These are phyloP conservation scores for Xanthorhoe designata DNA, from an alignment of 2,888 invertebrate genomes.

Conservation along the genomic window DNA sequence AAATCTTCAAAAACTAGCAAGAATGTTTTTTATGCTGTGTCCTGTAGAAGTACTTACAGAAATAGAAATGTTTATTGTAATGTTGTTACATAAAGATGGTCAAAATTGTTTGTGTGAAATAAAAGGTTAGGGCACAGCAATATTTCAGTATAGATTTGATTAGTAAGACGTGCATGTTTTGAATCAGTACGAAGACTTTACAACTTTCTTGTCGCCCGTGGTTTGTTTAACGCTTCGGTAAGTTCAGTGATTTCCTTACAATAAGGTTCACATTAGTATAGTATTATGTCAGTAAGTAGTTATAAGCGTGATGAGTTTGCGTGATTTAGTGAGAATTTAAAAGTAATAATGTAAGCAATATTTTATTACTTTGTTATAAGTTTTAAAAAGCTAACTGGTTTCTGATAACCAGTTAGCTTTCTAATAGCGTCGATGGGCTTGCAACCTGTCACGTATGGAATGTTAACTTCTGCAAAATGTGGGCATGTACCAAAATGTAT, in stretches of 20 bases:
- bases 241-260: constrained; percentile 47
- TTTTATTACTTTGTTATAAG: constrained; percentile 30
- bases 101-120: too few species aligned
- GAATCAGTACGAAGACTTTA: neutral
- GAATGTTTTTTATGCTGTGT: neutral
- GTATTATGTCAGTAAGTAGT: constrained; percentile 49
- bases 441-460: too few species aligned
- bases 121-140: too few species aligned
- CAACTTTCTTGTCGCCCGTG: neutral
- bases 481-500: too few species aligned
- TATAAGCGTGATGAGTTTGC: constrained; percentile 27
- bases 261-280: constrained; percentile 60
- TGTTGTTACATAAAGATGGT: too few species aligned
- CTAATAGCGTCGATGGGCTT: too few species aligned
- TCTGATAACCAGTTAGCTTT: too few species aligned
- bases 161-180: neutral
- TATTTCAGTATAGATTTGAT: neutral
- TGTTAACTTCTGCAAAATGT: too few species aligned
- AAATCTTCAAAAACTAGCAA: neutral
- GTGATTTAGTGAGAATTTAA: constrained; percentile 36
- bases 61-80: too few species aligned
- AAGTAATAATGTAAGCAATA: constrained; percentile 36
- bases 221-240: constrained; percentile 1
- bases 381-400: too few species aligned
- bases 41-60: neutral